phyloP scores from a whole-genome alignment of 1,140 invertebrate genomes.

The Drosophila pruinosa region DNA sequence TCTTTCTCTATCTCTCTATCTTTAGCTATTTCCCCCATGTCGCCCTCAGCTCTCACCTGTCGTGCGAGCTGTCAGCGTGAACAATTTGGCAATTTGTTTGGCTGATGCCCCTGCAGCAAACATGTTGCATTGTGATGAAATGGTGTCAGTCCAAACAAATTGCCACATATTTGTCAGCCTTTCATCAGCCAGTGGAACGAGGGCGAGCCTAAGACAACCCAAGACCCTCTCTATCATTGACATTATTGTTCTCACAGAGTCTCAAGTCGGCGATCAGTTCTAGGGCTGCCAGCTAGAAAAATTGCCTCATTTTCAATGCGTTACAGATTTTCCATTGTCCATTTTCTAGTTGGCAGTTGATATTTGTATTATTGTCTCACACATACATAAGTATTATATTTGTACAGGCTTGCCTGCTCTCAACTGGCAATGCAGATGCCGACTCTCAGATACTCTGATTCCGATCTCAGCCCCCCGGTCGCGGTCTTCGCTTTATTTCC shows the following conservation, averaged over 20 bases:
- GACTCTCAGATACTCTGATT: conserved; percentile 39
- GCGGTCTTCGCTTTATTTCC: conserved; percentile 42
- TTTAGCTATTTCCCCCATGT: too few relatives aligned
- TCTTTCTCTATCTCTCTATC: neutral
- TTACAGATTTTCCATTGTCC: conserved; percentile 48
- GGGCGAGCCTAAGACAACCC: neutral
- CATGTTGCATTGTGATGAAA: conserved; percentile 61
- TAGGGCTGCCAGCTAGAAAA: conserved; percentile 46
- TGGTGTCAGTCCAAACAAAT: conserved; percentile 72
- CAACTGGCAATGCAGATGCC: conserved; percentile 42
- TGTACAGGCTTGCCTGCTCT: conserved; percentile 3
- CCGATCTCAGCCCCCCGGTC: conserved; percentile 16
- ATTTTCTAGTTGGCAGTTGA: conserved; percentile 25
- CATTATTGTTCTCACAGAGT: conserved; percentile 48
- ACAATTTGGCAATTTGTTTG: conserved; percentile 63
- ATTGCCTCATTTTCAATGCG: conserved; percentile 58
- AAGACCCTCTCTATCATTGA: neutral
- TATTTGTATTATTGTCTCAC: conserved; percentile 42
- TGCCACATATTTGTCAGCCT: conserved; percentile 69
- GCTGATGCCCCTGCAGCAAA: neutral
- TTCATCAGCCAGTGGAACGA: conserved; percentile 41
- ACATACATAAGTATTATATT: neutral
- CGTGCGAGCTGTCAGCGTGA: conserved; percentile 48
- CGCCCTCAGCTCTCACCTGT: conserved; percentile 42
- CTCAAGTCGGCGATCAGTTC: conserved; percentile 37